Evolutionary conservation across 1,140 invertebrate genomes (phyloP).

Genomic region (Bilobella aurantiaca): DNA sequence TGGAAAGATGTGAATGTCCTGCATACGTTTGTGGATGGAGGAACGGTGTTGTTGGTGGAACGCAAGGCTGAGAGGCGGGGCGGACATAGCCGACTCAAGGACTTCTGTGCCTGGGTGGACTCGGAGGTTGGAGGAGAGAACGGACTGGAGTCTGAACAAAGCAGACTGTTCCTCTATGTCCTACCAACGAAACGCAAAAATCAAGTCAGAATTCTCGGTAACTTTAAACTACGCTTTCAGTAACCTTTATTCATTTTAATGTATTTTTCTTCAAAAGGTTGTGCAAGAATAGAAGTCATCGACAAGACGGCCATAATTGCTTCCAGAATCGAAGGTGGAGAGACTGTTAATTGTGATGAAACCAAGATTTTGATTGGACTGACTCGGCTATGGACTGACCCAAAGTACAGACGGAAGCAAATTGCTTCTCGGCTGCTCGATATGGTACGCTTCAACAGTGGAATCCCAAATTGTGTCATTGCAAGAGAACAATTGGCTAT

Average conservation of each 20-base stretch:
- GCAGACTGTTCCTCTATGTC: conserved; percentile 21
- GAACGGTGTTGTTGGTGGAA: conserved; percentile 19
- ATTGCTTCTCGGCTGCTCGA: conserved; percentile 29
- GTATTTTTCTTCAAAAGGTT: conserved; percentile 18
- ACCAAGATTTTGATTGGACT: conserved; percentile 15
- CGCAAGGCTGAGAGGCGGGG: neutral
- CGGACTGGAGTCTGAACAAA: neutral
- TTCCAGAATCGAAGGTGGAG: neutral
- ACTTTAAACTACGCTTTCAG: neutral
- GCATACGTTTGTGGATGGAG: conserved; percentile 20
- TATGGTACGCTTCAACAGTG: conserved; percentile 21
- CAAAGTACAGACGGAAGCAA: conserved; percentile 19
- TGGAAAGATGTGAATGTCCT: conserved; percentile 29
- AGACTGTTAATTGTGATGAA: neutral
- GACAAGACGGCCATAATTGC: neutral
- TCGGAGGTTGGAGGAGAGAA: conserved; percentile 24
- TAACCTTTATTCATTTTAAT: neutral
- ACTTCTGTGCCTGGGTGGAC: conserved; percentile 31
- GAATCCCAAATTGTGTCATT: conserved; percentile 20
- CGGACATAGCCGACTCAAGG: conserved; percentile 13
- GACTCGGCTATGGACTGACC: conserved; percentile 32
- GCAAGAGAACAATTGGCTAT: conserved; percentile 28
- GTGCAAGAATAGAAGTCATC: conserved; percentile 21
- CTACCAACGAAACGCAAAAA: conserved; percentile 27
- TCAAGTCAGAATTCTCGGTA: conserved; percentile 27